A percentile compares a stretch with the other conserved stretches of the same genome.
Evolutionary conservation across 2,888 invertebrate genomes (phyloP).

Genomic region (Branchellion lobata): DNA sequence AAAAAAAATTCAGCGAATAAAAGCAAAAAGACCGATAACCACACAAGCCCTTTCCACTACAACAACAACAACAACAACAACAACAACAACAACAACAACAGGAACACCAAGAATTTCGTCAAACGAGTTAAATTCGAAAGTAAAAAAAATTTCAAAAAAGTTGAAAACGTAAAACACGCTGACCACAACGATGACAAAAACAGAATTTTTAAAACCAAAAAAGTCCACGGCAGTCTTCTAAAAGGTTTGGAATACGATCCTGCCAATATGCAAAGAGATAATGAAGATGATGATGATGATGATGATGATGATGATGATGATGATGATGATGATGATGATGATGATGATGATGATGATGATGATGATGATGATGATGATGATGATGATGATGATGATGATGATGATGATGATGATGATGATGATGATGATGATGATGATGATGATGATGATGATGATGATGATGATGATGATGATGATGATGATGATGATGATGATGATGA

Average conservation of each 20-base stretch:
- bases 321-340: conserved; percentile 37
- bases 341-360: conserved; percentile 28
- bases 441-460: conserved; percentile 19
- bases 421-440: conserved; percentile 7
- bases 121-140: not conserved
- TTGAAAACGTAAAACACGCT: not conserved
- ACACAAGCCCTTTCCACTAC: not conserved
- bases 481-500: not conserved
- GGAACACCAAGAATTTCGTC: not conserved
- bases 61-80: not conserved
- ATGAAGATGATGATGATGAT: conserved; percentile 3
- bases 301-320: conserved; percentile 24
- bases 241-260: too few relatives aligned
- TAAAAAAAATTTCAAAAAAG: conserved; percentile 2
- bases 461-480: conserved; percentile 9
- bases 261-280: not conserved
- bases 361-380: conserved; percentile 20
- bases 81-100: not conserved
- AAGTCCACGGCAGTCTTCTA: not conserved
- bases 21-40: not conserved
- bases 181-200: not conserved
- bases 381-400: conserved; percentile 31
- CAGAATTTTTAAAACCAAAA: not conserved
- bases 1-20: not conserved
- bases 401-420: conserved; percentile 32